Percentiles rank a stretch among this genome's conserved stretches.
Conservation (phyloP, 2,888 invertebrate genomes). For the Caenorhabditis wallacei region DNA sequence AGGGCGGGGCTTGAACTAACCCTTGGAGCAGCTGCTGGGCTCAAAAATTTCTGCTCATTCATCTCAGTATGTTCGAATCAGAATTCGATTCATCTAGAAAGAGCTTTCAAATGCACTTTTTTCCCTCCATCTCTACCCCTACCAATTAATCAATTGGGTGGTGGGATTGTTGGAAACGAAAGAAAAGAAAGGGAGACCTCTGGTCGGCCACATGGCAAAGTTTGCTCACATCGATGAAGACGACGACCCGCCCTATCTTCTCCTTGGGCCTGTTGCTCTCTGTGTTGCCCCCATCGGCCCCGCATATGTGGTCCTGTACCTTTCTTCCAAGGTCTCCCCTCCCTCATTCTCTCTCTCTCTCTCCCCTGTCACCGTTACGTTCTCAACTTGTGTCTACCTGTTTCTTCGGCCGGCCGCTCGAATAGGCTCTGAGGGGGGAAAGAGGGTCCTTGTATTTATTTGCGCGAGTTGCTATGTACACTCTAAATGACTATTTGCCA, state of each 20-base stretch:
- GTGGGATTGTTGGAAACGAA: conserved; percentile 41
- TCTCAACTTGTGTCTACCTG: conserved; percentile 28
- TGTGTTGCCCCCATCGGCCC: not conserved
- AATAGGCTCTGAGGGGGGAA: conserved; percentile 10
- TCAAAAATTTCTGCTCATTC: too few relatives aligned
- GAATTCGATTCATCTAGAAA: conserved; percentile 31
- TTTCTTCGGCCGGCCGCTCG: conserved; percentile 15
- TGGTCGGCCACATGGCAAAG: conserved; percentile 63
- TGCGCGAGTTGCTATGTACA: conserved; percentile 66
- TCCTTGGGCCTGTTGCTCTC: conserved; percentile 50
- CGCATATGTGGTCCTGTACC: conserved; percentile 56
- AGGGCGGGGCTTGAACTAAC: not conserved
- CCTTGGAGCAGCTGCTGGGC: conserved; percentile 6
- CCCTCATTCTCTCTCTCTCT: not conserved
- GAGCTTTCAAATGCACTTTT: conserved; percentile 47
- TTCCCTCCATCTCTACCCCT: conserved; percentile 32
- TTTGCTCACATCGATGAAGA: conserved; percentile 58
- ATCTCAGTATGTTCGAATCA: too few relatives aligned
- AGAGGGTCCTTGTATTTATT: conserved; percentile 59
- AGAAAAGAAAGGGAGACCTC: conserved; percentile 40
- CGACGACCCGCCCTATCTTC: conserved; percentile 46
- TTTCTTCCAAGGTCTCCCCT: not conserved
- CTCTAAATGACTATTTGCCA: conserved; percentile 67
- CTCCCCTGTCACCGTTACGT: not conserved
- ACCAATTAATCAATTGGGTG: conserved; percentile 60